Base-by-base conservation (phyloP, 92 coral and sea anemone genomes). In the Epizoanthus rinbou region DNA sequence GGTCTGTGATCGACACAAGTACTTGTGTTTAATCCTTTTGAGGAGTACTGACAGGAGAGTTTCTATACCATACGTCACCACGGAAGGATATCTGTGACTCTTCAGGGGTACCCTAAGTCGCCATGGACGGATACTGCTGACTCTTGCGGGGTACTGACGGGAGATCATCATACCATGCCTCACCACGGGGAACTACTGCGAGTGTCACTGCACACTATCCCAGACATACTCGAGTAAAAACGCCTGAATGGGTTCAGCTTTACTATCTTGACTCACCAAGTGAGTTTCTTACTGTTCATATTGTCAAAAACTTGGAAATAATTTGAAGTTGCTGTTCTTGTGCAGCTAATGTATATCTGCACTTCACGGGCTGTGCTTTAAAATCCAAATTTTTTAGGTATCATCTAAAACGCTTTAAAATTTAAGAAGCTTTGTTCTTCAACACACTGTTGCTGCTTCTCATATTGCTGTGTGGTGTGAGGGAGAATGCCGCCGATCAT, bases 401-500 rank as follows among this genome's bases (percentile, higher is more conserved):
- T 78, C 16, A 60, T 62, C 65, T 63, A 54, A 62, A 78, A 78
- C 25, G 47, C 47, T 62, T 62, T 39, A 62, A 78, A 69, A 21
- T 8, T 62, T 22, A 13, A 78, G 31, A 16, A 60, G 25, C 47
- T 15, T 13, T 78, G 6, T 17, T 9, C n/a, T 8, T 60, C 43
- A 10, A 19, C 18, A 8, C 8, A 1, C 54, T 24, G 33, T 23
- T 39, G 37, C 59, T 24, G 0, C 6, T 50, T 76, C 37, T 78
- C 71, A 78, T 31, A 78, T 78, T 4, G 58, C 82, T 60, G 82
- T 78, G 59, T 78, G 82, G 15, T 89, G 98, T 4, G 93, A 86
- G 0, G 93, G 88, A 22, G 95, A 88, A 16, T 78, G 82, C 7
- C 88, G 88, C 1, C 89, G 79, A 62, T 93, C 89, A 39, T 93